Evolutionary conservation across 1,140 invertebrate genomes (phyloP), one percentile per base, ranked within the genome.

Genomic region (Pissodes strobi): DNA sequence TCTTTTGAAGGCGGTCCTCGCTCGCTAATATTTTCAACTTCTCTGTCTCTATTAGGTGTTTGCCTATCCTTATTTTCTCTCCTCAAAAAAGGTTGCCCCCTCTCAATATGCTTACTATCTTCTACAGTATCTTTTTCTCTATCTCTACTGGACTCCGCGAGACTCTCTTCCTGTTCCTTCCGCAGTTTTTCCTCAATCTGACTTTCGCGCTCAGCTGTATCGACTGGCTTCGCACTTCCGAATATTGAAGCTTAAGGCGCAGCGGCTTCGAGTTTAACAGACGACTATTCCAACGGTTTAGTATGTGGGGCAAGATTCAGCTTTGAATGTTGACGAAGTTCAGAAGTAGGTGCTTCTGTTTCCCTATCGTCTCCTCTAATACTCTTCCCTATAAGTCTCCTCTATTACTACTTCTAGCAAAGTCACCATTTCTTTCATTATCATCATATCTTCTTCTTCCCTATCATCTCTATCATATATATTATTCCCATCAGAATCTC

Each of bases 181-280:
- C 82, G 82, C 34, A 91, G 77, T 70, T 86, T 83, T 70, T 86
- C 88, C 76, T 93, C 85, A 69, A 88, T 87, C 77, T 88, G 85
- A 74, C 88, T 79, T 73, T 94, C 91, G 65, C 86, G 84, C 3
- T 91, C 88, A 37, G 91, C 86, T 10, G 95, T 98, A 78, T 98
- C 94, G 0, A 98, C 95, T 5, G 95, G 95, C 77, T 92, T 94
- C 21, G 95, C 95, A 18, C 85, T 88, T 23, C 95, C 95, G 77
- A 96, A 96, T 68, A 96, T 94, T 56, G 90, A 88, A 19, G 84
- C 80, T 13, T 77, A 70, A 4, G 85, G 76, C 25, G 82, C 82
- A 4, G 84, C 79, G 43, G 83, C 78, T 37, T 81, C 74, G 43
- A 72, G 64, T 39, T 58, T 55, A 48, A 59, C 34, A 17, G 45